These are phyloP conservation scores for Naja naja DNA, from an alignment of 2,113 vertebrate genomes.

Conservation along the genomic window DNA sequence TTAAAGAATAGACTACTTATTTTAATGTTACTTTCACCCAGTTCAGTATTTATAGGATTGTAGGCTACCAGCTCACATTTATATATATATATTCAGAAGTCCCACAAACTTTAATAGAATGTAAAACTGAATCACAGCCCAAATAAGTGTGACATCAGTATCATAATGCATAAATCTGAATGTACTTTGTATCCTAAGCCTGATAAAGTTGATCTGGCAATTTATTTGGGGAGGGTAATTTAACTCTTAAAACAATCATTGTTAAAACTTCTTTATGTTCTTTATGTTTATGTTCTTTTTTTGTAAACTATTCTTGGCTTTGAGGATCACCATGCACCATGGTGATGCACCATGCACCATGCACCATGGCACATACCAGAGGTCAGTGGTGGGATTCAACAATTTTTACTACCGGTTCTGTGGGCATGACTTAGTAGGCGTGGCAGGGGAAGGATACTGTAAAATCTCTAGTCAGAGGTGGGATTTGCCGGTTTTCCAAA, in stretches of 20 bases:
- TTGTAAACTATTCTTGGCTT: not conserved
- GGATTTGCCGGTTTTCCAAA: too few species aligned
- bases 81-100: not conserved
- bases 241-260: not conserved
- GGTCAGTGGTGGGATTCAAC: too few species aligned
- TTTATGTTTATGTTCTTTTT: too few species aligned
- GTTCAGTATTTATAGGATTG: not conserved
- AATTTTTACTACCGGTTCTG: too few species aligned
- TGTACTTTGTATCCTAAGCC: not conserved
- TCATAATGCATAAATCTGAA: not conserved
- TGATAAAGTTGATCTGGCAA: not conserved
- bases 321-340: not conserved
- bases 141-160: not conserved
- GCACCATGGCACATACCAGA: not conserved
- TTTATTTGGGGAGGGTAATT: not conserved
- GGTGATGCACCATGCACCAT: not conserved
- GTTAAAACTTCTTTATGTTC: not conserved
- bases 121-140: not conserved
- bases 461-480: too few species aligned
- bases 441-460: too few species aligned
- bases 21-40: not conserved
- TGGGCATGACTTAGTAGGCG: too few species aligned
- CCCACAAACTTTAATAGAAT: not conserved
- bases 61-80: not conserved
- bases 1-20: not conserved